phyloP scores from a whole-genome alignment of 2,113 vertebrate species.

The Dissostichus mawsoni region DNA sequence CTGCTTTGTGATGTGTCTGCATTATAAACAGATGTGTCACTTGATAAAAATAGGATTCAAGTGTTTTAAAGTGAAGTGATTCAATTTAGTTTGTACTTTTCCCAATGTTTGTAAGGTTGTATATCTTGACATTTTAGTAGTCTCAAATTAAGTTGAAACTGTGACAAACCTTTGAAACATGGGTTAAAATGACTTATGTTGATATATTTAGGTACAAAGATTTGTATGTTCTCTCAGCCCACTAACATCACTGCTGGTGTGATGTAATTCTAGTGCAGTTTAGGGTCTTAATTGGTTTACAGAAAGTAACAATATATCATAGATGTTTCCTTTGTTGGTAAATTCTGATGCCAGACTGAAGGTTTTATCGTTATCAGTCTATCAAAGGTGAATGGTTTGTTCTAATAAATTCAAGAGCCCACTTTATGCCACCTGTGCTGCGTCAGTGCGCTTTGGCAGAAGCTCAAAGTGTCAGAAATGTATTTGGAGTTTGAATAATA shows the following conservation, averaged over 20 bases:
- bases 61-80: no score
- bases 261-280: not conserved
- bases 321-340: not conserved
- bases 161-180: not conserved
- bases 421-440: slow-evolving; percentile 16
- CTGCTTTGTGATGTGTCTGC: not conserved
- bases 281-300: not conserved
- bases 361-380: not conserved
- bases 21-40: not conserved
- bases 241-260: no score
- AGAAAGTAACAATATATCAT: not conserved
- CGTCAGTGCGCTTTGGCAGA: slow-evolving; percentile 12
- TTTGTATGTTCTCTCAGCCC: no score
- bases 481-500: not conserved
- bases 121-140: not conserved
- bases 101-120: not conserved
- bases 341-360: slow-evolving; percentile 6
- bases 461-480: slow-evolving; percentile 8
- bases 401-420: slow-evolving; percentile 11
- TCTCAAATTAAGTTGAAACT: not conserved
- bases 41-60: no score
- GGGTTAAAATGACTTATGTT: no score
- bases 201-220: no score
- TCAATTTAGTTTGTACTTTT: not conserved
- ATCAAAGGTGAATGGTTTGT: slow-evolving; percentile 7